A percentile compares a stretch with the other conserved stretches of the same genome.
These are phyloP conservation scores for Entomobrya proxima DNA, from an alignment of 2,888 invertebrate genomes.

Conservation along the genomic window DNA sequence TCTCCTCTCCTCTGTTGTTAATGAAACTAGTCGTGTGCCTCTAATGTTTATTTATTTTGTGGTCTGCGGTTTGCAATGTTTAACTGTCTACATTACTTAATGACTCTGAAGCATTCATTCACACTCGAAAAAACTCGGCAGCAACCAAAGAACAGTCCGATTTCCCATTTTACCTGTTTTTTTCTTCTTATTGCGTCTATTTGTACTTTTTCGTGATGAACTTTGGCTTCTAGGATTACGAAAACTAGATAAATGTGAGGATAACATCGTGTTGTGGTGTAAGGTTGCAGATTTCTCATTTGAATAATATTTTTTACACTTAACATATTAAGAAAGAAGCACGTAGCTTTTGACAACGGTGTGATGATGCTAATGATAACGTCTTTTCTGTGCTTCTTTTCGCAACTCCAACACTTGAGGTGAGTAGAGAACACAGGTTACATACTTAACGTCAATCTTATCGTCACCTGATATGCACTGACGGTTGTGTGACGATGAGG, in stretches of 20 bases:
- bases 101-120: neutral
- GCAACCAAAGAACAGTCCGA: neutral
- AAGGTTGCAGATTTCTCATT: neutral
- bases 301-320: constrained; percentile 6
- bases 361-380: neutral
- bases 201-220: no score
- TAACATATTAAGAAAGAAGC: neutral
- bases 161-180: constrained; percentile 8
- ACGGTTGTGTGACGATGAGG: no score
- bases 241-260: neutral
- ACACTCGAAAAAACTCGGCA: neutral
- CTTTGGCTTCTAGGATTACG: no score
- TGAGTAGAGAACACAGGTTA: no score
- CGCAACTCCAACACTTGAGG: neutral
- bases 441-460: no score
- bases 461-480: no score
- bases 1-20: neutral
- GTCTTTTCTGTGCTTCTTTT: constrained; percentile 23
- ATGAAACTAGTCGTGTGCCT: neutral
- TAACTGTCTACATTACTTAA: neutral
- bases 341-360: neutral
- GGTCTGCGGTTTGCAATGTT: no score
- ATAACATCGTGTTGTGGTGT: neutral
- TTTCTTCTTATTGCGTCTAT: no score
- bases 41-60: neutral